Evolutionary conservation across 2,113 vertebrate species (phyloP).

Genomic region (Ondatra zibethicus): DNA sequence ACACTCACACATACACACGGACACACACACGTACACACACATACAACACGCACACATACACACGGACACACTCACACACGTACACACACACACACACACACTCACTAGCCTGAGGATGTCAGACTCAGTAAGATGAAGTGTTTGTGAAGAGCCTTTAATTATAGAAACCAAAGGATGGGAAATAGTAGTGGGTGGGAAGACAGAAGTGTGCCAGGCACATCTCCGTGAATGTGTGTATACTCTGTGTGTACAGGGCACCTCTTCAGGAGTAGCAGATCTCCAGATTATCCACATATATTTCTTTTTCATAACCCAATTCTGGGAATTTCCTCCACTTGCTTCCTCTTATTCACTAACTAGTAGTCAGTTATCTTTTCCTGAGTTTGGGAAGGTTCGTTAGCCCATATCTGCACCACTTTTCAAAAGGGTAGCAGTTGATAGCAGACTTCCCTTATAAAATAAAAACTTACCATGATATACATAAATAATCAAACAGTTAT

Average conservation of each 20-base stretch:
- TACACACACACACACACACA: too few species aligned
- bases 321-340: background rate
- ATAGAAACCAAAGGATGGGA: background rate
- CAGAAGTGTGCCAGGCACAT: background rate
- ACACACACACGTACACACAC: too few species aligned
- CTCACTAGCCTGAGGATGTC: background rate
- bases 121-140: background rate
- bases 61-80: too few species aligned
- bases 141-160: background rate
- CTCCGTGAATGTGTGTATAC: too few species aligned
- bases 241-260: too few species aligned
- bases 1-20: too few species aligned
- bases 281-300: background rate
- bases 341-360: background rate
- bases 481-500: background rate
- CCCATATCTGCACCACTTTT: background rate
- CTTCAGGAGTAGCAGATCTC: background rate
- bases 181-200: background rate
- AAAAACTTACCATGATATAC: background rate
- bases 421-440: background rate
- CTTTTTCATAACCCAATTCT: background rate
- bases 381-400: background rate
- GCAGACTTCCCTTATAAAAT: background rate
- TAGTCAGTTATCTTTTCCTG: background rate
- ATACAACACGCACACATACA: too few species aligned